phyloP scores from a whole-genome alignment of 2,113 vertebrate species.

The Hemiprocne comata region DNA sequence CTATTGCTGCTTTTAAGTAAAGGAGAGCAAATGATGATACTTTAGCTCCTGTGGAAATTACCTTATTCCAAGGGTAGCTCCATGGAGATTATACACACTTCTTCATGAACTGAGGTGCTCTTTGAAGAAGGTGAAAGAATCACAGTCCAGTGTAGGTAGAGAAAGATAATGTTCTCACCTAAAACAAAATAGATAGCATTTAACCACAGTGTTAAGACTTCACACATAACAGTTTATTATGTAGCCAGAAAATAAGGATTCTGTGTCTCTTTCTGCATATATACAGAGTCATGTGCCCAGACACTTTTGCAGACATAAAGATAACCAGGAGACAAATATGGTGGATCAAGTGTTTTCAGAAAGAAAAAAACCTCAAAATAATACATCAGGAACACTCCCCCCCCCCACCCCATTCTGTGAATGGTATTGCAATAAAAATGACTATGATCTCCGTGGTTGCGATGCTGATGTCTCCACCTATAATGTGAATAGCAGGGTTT shows the following conservation, averaged over 20 bases:
- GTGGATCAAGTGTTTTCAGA: background rate
- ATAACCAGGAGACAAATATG: background rate
- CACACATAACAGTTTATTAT: background rate
- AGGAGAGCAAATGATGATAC: background rate
- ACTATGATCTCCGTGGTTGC: background rate
- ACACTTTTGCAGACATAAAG: background rate
- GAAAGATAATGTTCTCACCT: background rate
- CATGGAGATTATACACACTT: background rate
- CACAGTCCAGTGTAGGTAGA: background rate
- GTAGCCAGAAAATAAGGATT: background rate
- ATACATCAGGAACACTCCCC: background rate
- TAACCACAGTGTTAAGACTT: background rate
- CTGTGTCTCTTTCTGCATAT: background rate
- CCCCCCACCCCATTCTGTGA: no score
- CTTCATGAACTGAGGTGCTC: background rate
- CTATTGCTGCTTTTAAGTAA: background rate
- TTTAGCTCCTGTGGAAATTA: background rate
- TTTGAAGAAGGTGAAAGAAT: background rate
- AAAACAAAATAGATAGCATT: background rate
- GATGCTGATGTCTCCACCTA: background rate
- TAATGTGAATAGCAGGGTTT: background rate
- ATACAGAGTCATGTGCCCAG: background rate
- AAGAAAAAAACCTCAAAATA: background rate
- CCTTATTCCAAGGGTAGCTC: background rate
- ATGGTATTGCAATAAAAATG: background rate